Base-by-base conservation (phyloP, 2,888 invertebrate species). In the Acholoe squamosa region DNA sequence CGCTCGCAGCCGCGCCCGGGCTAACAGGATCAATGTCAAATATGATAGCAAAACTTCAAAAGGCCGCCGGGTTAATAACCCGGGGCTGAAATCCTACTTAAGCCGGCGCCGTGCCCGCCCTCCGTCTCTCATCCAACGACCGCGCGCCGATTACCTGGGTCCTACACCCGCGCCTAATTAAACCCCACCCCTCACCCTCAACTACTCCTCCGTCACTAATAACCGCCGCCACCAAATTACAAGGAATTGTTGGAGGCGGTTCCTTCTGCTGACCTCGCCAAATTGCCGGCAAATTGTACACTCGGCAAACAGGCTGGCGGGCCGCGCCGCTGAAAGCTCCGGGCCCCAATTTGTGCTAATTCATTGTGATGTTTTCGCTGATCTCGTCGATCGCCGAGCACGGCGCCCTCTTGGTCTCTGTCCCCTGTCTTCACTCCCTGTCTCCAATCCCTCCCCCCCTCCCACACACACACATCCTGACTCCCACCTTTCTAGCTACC, bases 11-110 rank as follows among this genome's bases (percentile, higher is more conserved):
- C 52, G 86, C 56, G 86, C 86, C 86, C 33, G 54, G 54, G 52
- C 77, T 84, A 71, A 90, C 90, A 90, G 90, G 90, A 90, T 90
- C 54, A 90, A 90, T 90, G 90, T 90, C 90, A 90, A 90, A 90
- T 90, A 80, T 90, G 90, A 90, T 90, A 90, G 84, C 54, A 54
- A 77, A 77, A 90, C 90, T 90, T 90, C 90, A 90, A 90, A 90
- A 90, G 90, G 90, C 54, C 90, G 16, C 76, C 31, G 77, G 80
- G 76, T 90, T 90, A 90, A 90, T 84, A 54, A 90, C 76, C 90
- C 54, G n/a, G 34, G 28, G 90, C 84, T 84, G 80, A 77, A 54
- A 86, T 86, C 86, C 86, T 86, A 86, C 86, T 86, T 86, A 86
- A 86, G 86, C 33, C 86, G 16, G 33, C 80, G 33, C 33, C 34